phyloP scores from a whole-genome alignment of 2,888 invertebrate species.

The Herminia tarsipennalis region DNA sequence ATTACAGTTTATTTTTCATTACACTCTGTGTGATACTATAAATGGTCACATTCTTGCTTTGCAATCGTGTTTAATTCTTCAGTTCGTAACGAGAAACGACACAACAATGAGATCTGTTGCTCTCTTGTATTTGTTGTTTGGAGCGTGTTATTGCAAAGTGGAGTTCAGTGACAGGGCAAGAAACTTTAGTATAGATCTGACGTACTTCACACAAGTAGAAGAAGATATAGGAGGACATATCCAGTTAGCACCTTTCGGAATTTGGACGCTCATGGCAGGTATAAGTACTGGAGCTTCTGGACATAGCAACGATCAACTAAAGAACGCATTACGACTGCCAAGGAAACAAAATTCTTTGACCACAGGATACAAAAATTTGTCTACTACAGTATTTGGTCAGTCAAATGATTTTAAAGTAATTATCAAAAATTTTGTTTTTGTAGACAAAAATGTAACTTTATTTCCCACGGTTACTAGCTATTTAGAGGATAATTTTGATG shows the following conservation, averaged over 20 bases:
- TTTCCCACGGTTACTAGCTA: constrained; percentile 52
- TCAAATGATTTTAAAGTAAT: constrained; percentile 61
- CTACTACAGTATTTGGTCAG: constrained; percentile 57
- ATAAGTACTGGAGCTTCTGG: constrained; percentile 70
- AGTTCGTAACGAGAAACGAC: constrained; percentile 57
- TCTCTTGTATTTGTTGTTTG: constrained; percentile 54
- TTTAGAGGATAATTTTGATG: constrained; percentile 66
- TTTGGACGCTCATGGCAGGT: constrained; percentile 79
- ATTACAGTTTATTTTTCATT: background rate
- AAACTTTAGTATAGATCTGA: constrained; percentile 73
- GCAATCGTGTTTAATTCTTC: constrained; percentile 52
- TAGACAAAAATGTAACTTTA: constrained; percentile 65
- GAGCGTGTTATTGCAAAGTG: constrained; percentile 59
- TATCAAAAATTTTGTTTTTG: constrained; percentile 72
- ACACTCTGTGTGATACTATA: background rate
- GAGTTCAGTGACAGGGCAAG: constrained; percentile 71
- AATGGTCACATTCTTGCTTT: constrained; percentile 40
- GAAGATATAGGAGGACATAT: constrained; percentile 72
- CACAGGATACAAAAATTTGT: constrained; percentile 66
- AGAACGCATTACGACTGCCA: constrained; percentile 67
- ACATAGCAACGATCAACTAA: constrained; percentile 61
- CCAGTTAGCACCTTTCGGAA: constrained; percentile 78
- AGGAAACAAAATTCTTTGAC: constrained; percentile 51
- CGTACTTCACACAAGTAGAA: constrained; percentile 69
- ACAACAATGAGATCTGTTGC: constrained; percentile 58